Evolutionary conservation across 2,888 invertebrate species (phyloP).

Genomic region (Drosophila barbarae): DNA sequence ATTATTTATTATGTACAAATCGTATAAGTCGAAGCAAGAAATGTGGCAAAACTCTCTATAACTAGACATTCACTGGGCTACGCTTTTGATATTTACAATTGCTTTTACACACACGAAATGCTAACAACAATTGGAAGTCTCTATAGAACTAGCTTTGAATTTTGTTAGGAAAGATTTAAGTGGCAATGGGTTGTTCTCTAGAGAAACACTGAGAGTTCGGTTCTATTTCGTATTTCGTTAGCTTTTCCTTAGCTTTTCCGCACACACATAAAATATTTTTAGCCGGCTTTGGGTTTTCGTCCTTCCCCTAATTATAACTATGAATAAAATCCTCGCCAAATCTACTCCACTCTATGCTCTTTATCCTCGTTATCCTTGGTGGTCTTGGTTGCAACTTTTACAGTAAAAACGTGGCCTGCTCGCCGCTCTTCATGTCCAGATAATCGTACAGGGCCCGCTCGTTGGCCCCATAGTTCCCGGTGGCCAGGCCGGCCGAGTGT

Average conservation of each 20-base stretch:
- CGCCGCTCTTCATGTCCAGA: conserved; percentile 62
- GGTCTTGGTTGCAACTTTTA: conserved; percentile 64
- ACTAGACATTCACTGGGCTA: conserved; percentile 17
- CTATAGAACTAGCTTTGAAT: conserved; percentile 32
- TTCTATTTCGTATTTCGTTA: neutral
- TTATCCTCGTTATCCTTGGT: conserved; percentile 49
- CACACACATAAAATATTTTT: conserved; percentile 24
- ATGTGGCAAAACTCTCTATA: conserved; percentile 36
- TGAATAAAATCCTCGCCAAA: conserved; percentile 56
- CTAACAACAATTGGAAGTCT: conserved; percentile 63
- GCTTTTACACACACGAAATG: conserved; percentile 47
- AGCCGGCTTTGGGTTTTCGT: conserved; percentile 10
- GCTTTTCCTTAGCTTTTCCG: conserved; percentile 4
- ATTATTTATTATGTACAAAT: conserved; percentile 38
- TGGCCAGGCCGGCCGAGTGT: conserved; percentile 39
- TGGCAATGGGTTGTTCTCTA: conserved; percentile 9
- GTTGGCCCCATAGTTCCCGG: conserved; percentile 45
- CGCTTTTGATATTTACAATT: conserved; percentile 29
- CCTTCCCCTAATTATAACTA: conserved; percentile 48
- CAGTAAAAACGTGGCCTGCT: conserved; percentile 69
- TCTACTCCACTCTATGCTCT: conserved; percentile 1
- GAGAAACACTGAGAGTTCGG: conserved; percentile 27
- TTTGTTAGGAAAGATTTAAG: conserved; percentile 6
- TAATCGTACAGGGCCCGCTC: conserved; percentile 65
- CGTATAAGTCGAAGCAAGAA: conserved; percentile 49